These are phyloP conservation scores for Erebia ligea DNA, from an alignment of 2,888 invertebrate genomes.

Conservation along the genomic window DNA sequence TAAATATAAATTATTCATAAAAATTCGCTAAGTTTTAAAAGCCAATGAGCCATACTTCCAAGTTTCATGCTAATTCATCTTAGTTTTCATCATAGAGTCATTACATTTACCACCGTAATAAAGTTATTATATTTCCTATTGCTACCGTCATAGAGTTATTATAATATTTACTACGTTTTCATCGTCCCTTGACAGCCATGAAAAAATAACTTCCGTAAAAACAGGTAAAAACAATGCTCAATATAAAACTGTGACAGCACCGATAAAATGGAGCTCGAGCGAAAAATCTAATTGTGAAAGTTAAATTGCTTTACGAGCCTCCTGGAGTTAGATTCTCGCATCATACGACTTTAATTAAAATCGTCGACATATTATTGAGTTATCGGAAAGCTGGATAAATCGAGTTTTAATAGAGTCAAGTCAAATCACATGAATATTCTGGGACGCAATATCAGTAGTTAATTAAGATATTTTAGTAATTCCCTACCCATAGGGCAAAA, in stretches of 20 bases:
- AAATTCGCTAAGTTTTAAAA: too few relatives aligned
- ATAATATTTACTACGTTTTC: too few relatives aligned
- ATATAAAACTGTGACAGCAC: slow-evolving; percentile 1
- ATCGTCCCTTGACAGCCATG: neutral
- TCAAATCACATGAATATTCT: slow-evolving; percentile 15
- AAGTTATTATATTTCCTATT: too few relatives aligned
- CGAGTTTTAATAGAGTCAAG: slow-evolving; percentile 25
- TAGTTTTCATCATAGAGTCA: too few relatives aligned
- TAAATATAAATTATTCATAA: too few relatives aligned
- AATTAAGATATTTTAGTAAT: too few relatives aligned
- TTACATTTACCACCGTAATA: too few relatives aligned
- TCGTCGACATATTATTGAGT: slow-evolving; percentile 23
- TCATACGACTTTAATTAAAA: slow-evolving; percentile 36
- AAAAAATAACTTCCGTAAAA: neutral
- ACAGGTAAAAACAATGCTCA: neutral
- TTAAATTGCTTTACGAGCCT: slow-evolving; percentile 27
- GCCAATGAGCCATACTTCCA: too few relatives aligned
- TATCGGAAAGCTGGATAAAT: slow-evolving; percentile 32
- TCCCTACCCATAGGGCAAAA: too few relatives aligned
- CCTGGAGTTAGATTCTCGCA: slow-evolving; percentile 18
- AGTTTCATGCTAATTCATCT: too few relatives aligned
- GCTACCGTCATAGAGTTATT: too few relatives aligned
- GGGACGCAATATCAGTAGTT: neutral
- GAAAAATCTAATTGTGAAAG: slow-evolving; percentile 31
- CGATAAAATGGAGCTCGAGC: slow-evolving; percentile 12